Base-by-base conservation (phyloP, 2,797 vertebrate species). In the Pyrocephalus nanus region DNA sequence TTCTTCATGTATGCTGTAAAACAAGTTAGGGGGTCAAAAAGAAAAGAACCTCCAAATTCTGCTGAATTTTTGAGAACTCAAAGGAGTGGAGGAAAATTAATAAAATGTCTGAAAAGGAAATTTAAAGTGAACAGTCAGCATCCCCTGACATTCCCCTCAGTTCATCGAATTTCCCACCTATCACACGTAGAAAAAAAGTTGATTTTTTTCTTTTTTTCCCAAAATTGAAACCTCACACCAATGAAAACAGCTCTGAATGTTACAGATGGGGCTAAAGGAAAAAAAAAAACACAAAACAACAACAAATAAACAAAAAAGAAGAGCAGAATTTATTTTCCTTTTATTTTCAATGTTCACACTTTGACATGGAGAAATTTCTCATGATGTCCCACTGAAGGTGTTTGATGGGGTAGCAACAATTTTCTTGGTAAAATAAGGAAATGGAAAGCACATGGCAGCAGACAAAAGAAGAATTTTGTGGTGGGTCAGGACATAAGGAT, bases 181-280 rank as follows among this genome's bases (percentile, higher is more conserved):
- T 40, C 43, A 21, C 5, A 14, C 2, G 2, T 20, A 32, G 8
- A 58, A 58, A 51, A 60, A 26, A 88, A 51, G 4, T 25, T 57
- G 23, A 4, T 32, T 45, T 10, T 43, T 19, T 4, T 0, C 3
- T 62, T 53, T 32, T 27, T 47, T 12, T 8, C 8, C 8, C 10
- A 53, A 57, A 66, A 25, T 42, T 14, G 53, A 67, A 83, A 48
- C 55, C 34, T 8, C 43, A 55, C 1, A 15, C 4, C 5, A 38
- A 36, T n/a, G 18, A 43, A 61, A 74, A 40, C 8, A 57, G 2
- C 5, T 80, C 15, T 70, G 13, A 55, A 12, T 51, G 11, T 58
- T 34, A 62, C 12, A 43, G 17, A 7, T 48, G 30, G 9, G 20
- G 5, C 6, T 57, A 69, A 45, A 8, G 12, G 4, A 6, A 77